Percentiles rank a stretch among this genome's conserved stretches.
phyloP scores from a whole-genome alignment of 2,888 invertebrate genomes.

The Drosophila anomalata region DNA sequence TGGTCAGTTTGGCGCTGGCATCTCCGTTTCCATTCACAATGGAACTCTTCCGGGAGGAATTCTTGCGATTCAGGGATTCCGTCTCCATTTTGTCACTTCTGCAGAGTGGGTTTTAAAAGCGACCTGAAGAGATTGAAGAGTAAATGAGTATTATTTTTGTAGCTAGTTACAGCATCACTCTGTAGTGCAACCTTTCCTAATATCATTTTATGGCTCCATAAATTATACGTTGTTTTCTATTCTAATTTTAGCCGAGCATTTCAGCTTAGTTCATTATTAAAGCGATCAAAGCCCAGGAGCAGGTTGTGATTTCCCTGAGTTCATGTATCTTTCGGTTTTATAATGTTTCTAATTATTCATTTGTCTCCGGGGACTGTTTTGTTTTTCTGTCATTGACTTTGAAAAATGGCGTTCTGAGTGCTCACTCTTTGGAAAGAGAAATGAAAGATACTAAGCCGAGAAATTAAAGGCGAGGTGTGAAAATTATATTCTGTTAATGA shows the following conservation, averaged over 20 bases:
- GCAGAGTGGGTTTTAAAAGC: neutral
- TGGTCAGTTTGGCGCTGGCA: conserved; percentile 72
- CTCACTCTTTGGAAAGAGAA: conserved; percentile 4
- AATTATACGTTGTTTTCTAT: conserved; percentile 7
- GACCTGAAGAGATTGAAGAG: conserved; percentile 30
- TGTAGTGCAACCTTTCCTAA: neutral
- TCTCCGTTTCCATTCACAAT: conserved; percentile 80
- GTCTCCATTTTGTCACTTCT: conserved; percentile 76
- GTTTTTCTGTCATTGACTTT: conserved; percentile 31
- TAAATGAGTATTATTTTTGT: neutral
- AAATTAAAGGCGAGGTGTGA: conserved; percentile 13
- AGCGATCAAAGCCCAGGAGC: neutral
- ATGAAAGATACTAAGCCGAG: neutral
- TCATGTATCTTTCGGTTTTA: conserved; percentile 11
- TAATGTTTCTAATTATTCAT: conserved; percentile 39
- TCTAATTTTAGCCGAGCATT: conserved; percentile 39
- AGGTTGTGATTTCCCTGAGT: neutral
- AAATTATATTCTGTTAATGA: conserved; percentile 11
- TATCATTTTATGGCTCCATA: conserved; percentile 22
- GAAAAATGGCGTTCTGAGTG: conserved; percentile 40
- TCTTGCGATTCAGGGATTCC: conserved; percentile 82
- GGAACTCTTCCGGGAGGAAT: conserved; percentile 81
- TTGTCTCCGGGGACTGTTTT: conserved; percentile 13
- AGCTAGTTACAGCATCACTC: neutral
- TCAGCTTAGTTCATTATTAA: neutral